Percentiles rank a stretch among this genome's conserved stretches.
Conservation (phyloP, 2,888 invertebrate species). For the Diadegma fenestrale region DNA sequence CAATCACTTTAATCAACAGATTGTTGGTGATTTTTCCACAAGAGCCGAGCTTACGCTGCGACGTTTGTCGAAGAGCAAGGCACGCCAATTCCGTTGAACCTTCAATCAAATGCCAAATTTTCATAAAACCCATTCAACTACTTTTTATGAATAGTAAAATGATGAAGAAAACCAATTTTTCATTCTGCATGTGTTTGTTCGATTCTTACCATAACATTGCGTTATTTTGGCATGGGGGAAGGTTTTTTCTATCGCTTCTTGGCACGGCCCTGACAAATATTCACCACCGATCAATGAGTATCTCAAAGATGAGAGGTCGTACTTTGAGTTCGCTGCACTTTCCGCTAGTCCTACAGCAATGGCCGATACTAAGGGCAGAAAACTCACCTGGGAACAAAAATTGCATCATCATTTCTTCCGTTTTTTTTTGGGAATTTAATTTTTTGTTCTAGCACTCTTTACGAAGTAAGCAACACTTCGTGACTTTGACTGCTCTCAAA, state of each 20-base stretch:
- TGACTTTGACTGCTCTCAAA: not conserved
- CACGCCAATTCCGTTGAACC: slow-evolving; percentile 78
- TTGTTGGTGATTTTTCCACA: slow-evolving; percentile 72
- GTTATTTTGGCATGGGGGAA: slow-evolving; percentile 63
- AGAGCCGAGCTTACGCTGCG: slow-evolving; percentile 71
- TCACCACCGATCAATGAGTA: slow-evolving; percentile 69
- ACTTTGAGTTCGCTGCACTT: slow-evolving; percentile 57
- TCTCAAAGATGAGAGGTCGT: slow-evolving; percentile 70
- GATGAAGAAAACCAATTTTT: not conserved
- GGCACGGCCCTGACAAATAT: slow-evolving; percentile 60
- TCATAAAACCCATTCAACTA: too few species aligned
- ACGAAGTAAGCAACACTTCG: not conserved
- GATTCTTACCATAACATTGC: slow-evolving; percentile 73
- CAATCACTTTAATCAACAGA: slow-evolving; percentile 74
- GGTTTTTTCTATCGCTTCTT: slow-evolving; percentile 45
- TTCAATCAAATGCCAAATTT: slow-evolving; percentile 37
- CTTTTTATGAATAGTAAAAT: too few species aligned
- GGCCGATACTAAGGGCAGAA: slow-evolving; percentile 71
- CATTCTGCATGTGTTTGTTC: not conserved
- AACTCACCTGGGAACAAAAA: slow-evolving; percentile 67
- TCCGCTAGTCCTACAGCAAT: slow-evolving; percentile 70
- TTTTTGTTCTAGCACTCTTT: not conserved
- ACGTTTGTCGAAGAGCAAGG: slow-evolving; percentile 56
- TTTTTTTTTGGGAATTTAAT: not conserved
- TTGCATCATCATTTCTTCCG: not conserved